Base-by-base conservation (phyloP, 2,888 invertebrate species). In the Leptura quadrifasciata region DNA sequence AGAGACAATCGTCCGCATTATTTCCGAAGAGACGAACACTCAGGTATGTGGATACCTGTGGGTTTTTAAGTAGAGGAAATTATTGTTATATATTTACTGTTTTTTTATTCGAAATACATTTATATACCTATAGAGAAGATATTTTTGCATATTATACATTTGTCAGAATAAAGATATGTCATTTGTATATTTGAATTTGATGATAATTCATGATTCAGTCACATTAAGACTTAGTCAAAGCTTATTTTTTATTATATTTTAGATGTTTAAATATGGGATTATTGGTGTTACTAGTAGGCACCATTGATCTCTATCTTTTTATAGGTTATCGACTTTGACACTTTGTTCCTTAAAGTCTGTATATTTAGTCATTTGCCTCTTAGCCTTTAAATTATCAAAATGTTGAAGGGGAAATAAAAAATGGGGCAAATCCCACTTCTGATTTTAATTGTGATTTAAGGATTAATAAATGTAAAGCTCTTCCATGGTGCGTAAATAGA, bases 1-100 rank as follows among this genome's bases (percentile, higher is more conserved):
- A 94, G 96, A 83, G 97, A 97, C 89, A 97, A 97, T 91, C 93
- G 96, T 85, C 96, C 97, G 75, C 96, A 95, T 86, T 97, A 96
- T 89, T 97, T 95, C 90, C 93, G 97, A 77, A 94, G 96, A 86
- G 97, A 97, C 89, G 97, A 97, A 86, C 93, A 94, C 83, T 94
- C 95, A 82, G 96, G 96, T 60, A 92, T 93, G 85, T 96, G 96
- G 96, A 68, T 76, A 21, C 75, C 79, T n/a, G 76, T 76, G 31
- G 67, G 76, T 72, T 79, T 69, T 17, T 61, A 61, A 35, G 39
- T 39, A 57, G 63, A 31, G 64, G 24, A 58, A 65, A 47, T 72
- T 57, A 31, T 73, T 69, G 76, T 76, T 76, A 63, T 58, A 73
- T 64, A 68, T 72, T 68, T 72, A 64, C 73, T 73, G 69, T 76